Percentiles rank a stretch among this genome's conserved stretches.
phyloP scores from a whole-genome alignment of 2,888 invertebrate species.

The Scaptomyza caliginosa region DNA sequence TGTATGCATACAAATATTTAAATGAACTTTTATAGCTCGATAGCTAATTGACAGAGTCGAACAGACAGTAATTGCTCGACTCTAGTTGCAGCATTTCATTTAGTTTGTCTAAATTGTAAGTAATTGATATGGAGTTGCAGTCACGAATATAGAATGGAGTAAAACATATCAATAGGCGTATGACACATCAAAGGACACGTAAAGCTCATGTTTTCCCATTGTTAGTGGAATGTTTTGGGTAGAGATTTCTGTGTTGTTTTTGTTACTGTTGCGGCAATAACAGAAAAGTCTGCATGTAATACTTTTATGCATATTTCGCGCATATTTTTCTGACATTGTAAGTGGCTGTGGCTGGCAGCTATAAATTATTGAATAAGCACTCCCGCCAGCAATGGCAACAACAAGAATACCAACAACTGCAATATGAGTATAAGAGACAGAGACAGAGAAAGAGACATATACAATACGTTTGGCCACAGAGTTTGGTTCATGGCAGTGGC shows the following conservation, averaged over 20 bases:
- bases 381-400: constrained; percentile 49
- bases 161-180: not conserved
- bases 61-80: not conserved
- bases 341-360: constrained; percentile 78
- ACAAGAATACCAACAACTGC: not conserved
- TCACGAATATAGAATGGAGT: not conserved
- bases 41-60: constrained; percentile 31
- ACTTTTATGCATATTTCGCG: constrained; percentile 79
- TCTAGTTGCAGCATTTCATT: constrained; percentile 12
- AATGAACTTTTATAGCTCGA: constrained; percentile 19
- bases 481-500: constrained; percentile 50
- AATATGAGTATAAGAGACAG: constrained; percentile 12
- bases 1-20: not conserved
- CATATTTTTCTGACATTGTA: constrained; percentile 78
- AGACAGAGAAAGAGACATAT: constrained; percentile 6
- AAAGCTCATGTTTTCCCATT: constrained; percentile 25
- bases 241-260: constrained; percentile 10
- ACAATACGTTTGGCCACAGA: constrained; percentile 31
- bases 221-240: constrained; percentile 20
- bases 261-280: constrained; percentile 31
- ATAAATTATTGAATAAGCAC: constrained; percentile 78
- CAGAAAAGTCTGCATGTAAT: constrained; percentile 68
- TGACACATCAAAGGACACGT: constrained; percentile 22
- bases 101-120: constrained; percentile 3
- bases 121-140: constrained; percentile 9